phyloP scores from a whole-genome alignment of 2,113 vertebrate genomes.

The Colius striatus region DNA sequence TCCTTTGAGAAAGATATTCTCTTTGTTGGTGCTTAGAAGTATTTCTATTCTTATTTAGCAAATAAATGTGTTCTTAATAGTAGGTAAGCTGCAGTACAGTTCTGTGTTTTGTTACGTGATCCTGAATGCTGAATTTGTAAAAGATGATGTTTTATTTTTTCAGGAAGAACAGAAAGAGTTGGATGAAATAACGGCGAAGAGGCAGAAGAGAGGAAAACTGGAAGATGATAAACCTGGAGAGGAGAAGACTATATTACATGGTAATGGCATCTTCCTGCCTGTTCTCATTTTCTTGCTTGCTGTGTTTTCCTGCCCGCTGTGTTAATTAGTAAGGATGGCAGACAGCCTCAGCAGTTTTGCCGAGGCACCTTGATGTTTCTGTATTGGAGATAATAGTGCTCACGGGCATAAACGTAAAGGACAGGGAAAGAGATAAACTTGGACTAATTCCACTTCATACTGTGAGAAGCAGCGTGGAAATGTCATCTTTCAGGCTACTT shows the following conservation, averaged over 20 bases:
- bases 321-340: constrained; percentile 53
- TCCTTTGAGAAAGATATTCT: neutral
- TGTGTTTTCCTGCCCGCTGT: constrained; percentile 41
- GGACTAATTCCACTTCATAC: neutral
- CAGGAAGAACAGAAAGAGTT: constrained; percentile 96
- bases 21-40: neutral
- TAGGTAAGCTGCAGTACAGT: neutral
- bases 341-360: neutral
- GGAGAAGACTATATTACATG: constrained; percentile 96
- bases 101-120: neutral
- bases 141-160: constrained; percentile 13
- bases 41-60: neutral
- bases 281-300: constrained; percentile 20
- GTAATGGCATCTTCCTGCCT: constrained; percentile 74
- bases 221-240: constrained; percentile 95
- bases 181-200: constrained; percentile 96
- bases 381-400: constrained; percentile 4
- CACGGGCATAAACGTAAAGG: neutral
- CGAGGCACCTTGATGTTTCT: constrained; percentile 18
- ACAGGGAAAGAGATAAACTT: constrained; percentile 6
- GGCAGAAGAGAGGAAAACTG: constrained; percentile 94
- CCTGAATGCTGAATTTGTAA: neutral
- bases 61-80: neutral
- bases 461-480: constrained; percentile 28
- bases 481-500: neutral